Base-by-base conservation (phyloP, 2,113 vertebrate species). In the Gobiocypris rarus region DNA sequence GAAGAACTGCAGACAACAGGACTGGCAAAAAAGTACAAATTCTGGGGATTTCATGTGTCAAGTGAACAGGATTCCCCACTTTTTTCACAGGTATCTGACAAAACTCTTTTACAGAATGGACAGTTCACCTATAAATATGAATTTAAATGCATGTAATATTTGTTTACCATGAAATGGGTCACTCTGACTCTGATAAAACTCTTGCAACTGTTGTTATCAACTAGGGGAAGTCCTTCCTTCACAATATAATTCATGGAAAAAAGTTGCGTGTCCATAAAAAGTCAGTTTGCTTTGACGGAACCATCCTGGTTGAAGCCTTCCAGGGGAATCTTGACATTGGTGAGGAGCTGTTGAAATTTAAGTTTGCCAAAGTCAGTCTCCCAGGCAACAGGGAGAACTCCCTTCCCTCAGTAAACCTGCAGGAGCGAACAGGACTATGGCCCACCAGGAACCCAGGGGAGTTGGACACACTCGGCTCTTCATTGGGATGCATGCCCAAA, bases 211-310 rank as follows among this genome's bases (percentile, higher is more conserved):
- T 34, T 69, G 48, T 43, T 41, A 13, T 19, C 11, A 91, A 67
- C 56, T 88, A 96, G 95, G 94, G 95, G 4, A 94, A 89, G 88
- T 91, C 90, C 65, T 96, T 96, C 90, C 90, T 96, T 77, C 90
- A 88, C 67, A 95, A 92, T 69, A 90, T 95, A 28, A 93, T 94
- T 86, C 92, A 91, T 87, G 94, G 95, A 86, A 95, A 96, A 88
- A 88, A 93, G 88, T 89, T 96, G 84, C 94, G 92, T 88, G 86
- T 95, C 85, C 89, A 13, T 82, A 89, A 90, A 80, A 95, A 93
- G 93, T 91, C 87, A 1, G 89, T 88, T 38, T 90, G 89, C 73
- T 80, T 91, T 79, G 93, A 95, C 88, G 95, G 94, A 59, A 94
- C 92, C 9, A 38, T 95, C 85, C 79, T 94, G 87, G 93, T 91